Evolutionary conservation across 1,140 invertebrate species (phyloP), one percentile per base, ranked within the genome.

Genomic region (silkworm (Bombyx mori)): DNA sequence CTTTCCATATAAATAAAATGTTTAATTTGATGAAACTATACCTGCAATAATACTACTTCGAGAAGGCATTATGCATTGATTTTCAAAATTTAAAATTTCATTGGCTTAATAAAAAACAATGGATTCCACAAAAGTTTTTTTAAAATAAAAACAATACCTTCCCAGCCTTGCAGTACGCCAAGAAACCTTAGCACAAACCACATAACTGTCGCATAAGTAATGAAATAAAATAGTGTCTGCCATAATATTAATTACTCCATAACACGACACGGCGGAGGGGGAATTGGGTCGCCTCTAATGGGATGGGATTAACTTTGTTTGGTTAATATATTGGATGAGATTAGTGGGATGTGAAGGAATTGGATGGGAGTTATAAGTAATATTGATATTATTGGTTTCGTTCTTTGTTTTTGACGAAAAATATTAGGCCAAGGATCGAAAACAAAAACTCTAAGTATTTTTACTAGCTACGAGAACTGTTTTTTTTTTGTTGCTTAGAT

Each of bases 221-320:
- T 80, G 74, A 73, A 79, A 78, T 84, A 84, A 84, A 80, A 82
- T 79, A 82, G 75, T 78, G 70, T 72, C 67, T 65, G 65, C 63
- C 58, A 57, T 66, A 60, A 76, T 79, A 83, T 81, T 84, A 82
- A 84, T 84, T 84, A 82, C 76, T 63, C 60, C 55, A 62, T 68
- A 73, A 78, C 76, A 82, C 73, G 79, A 72, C 71, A 84, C 8
- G 22, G 50, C 12, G 12, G 43, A 6, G 53, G 53, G 53, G 12
- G 42, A 70, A 70, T 56, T 70, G 61, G 68, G 63, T 51, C 62
- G 62, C 46, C 62, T 54, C 58, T 58, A 58, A 58, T 47, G 53
- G 57, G 55, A 60, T 61, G 55, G 57, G 60, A 61, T 61, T 61
- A 61, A 57, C 60, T 61, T 61, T 61, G 60, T 61, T 61, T 61